phyloP scores from a whole-genome alignment of 2,888 invertebrate genomes.

The Drosophila birchii region DNA sequence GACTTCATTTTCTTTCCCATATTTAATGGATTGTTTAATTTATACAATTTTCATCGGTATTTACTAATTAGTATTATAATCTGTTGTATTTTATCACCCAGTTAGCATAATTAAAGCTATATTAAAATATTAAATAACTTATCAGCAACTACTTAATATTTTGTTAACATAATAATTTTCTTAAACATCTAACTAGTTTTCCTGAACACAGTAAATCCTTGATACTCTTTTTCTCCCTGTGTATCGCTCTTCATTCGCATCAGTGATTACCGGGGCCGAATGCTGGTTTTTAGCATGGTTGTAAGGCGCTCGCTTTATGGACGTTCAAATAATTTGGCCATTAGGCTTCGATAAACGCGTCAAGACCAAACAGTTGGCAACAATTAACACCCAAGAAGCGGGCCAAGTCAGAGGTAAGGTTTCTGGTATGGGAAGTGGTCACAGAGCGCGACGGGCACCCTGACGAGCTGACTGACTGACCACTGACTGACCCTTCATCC shows the following conservation, averaged over 20 bases:
- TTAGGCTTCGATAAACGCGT: conserved; percentile 60
- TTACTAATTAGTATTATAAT: too few species aligned
- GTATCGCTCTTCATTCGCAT: conserved; percentile 46
- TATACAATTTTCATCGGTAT: too few species aligned
- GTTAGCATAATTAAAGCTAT: too few species aligned
- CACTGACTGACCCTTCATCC: conserved; percentile 31
- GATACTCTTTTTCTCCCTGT: background rate
- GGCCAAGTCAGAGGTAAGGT: conserved; percentile 7
- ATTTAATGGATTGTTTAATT: too few species aligned
- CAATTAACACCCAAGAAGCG: conserved; percentile 61
- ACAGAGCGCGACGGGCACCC: conserved; percentile 9
- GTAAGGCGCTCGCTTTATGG: conserved; percentile 63
- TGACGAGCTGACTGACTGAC: conserved; percentile 1
- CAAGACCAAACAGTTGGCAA: conserved; percentile 30
- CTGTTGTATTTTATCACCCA: too few species aligned
- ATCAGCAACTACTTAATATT: background rate
- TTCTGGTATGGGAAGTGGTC: conserved; percentile 14
- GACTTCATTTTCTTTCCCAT: too few species aligned
- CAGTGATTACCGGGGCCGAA: conserved; percentile 57
- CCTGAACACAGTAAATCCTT: background rate
- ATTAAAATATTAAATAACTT: background rate
- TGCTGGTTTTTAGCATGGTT: conserved; percentile 59
- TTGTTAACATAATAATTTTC: background rate
- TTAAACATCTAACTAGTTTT: background rate
- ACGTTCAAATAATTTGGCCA: conserved; percentile 46